Conservation (phyloP, 1,140 invertebrate species). For the Pemphigus obesinymphae region DNA sequence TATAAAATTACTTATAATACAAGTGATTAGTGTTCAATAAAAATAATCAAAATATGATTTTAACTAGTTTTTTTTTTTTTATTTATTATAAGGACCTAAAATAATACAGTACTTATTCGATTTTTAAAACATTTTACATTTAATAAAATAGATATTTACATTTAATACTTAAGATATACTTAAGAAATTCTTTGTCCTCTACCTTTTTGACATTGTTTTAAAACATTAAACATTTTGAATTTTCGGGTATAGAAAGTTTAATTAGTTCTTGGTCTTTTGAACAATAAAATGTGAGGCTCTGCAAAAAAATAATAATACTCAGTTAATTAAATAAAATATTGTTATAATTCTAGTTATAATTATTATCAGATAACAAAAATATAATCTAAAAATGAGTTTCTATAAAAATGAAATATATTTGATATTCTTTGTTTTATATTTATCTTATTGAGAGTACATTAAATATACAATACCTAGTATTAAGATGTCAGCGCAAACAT, state of each 20-base stretch:
- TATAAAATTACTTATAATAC: slow-evolving; percentile 12
- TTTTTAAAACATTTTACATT: background rate
- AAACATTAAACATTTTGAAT: background rate
- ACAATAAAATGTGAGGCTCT: slow-evolving; percentile 66
- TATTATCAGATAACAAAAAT: too few relatives aligned
- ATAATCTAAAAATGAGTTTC: too few relatives aligned
- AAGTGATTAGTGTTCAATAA: slow-evolving; percentile 15
- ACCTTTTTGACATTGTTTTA: background rate
- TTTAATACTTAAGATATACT: slow-evolving; percentile 19
- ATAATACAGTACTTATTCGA: background rate
- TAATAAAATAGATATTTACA: background rate
- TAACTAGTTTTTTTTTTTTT: background rate
- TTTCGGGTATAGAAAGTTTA: slow-evolving; percentile 3
- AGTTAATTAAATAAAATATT: too few relatives aligned
- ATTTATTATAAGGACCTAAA: background rate
- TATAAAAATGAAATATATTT: too few relatives aligned
- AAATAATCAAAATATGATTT: slow-evolving; percentile 1
- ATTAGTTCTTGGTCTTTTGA: slow-evolving; percentile 55
- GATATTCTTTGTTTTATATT: too few relatives aligned
- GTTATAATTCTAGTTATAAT: too few relatives aligned
- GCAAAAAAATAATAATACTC: slow-evolving; percentile 50
- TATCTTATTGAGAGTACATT: too few relatives aligned
- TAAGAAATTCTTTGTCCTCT: background rate
- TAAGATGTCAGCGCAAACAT: too few relatives aligned
- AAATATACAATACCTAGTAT: too few relatives aligned